Evolutionary conservation across 2,113 vertebrate genomes (phyloP), one percentile per base, ranked within the genome.

Genomic region (Paedocypris sp.): DNA sequence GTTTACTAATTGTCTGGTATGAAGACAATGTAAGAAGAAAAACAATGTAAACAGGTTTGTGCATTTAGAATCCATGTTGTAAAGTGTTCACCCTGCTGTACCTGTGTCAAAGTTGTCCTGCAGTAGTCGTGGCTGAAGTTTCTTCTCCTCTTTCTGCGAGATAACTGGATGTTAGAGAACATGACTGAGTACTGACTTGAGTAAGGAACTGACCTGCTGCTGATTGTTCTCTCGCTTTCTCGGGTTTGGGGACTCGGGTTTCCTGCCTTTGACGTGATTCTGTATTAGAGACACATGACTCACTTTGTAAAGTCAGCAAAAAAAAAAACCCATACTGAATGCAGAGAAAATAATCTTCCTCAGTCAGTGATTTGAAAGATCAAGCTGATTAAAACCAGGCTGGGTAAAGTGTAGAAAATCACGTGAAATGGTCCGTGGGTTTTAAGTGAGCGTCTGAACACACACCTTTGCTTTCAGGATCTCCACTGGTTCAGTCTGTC

Each of bases 71-170:
- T n/a, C n/a, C n/a, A n/a, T n/a, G n/a, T n/a, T n/a, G n/a, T n/a
- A n/a, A n/a, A n/a, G n/a, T n/a, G n/a, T n/a, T n/a, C n/a, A n/a
- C n/a, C n/a, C n/a, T n/a, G 6, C 80, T 79, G 75, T 86, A 87
- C 92, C 93, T 79, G 79, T 78, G 56, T 93, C 92, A 79, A 91
- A 94, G 72, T 86, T 90, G 78, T 97, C 93, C 69, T 93, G 89
- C 60, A 92, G 86, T 80, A 86, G 87, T 79, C 88, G 88, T 62
- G 89, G 86, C 64, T 89, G 88, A 72, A 92, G 80, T 67, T 50
- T 90, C 80, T 86, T 91, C 74, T 96, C 92, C 64, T 90, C 91
- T 83, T 88, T 97, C 94, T 98, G 70, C 36, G 59, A n/a, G 2
- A 32, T 20, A 48, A 49, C 10, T 13, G 3, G 2, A 19, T 5